Evolutionary conservation across 2,888 invertebrate genomes (phyloP).

Genomic region (Encarsia formosa): DNA sequence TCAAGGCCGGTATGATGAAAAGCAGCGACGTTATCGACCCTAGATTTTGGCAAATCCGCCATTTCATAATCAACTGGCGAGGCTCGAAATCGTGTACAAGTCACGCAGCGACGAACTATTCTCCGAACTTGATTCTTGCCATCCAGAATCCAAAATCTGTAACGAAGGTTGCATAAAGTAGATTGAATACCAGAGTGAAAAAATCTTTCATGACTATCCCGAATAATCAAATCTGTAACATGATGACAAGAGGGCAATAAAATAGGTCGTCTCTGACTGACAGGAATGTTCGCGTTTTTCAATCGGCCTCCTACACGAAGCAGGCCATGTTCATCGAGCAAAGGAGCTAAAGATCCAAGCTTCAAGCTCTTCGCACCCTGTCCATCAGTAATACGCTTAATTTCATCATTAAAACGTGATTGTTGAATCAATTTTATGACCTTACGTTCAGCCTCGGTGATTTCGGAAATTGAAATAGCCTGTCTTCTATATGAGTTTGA

Average conservation of each 20-base stretch:
- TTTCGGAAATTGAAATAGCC: background rate
- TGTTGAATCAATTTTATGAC: conserved; percentile 12
- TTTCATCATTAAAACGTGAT: conserved; percentile 11
- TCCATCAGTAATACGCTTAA: background rate
- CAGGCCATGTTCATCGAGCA: conserved; percentile 10
- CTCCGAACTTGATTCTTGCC: conserved; percentile 16
- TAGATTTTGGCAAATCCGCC: conserved; percentile 33
- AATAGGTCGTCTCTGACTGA: conserved; percentile 15
- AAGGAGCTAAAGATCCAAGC: conserved; percentile 6
- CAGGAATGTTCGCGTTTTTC: conserved; percentile 2
- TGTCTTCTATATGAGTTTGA: background rate
- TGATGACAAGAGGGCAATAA: conserved; percentile 13
- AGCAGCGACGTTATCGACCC: conserved; percentile 20
- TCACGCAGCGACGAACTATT: conserved; percentile 17
- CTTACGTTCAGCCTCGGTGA: background rate
- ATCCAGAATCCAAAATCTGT: conserved; percentile 23
- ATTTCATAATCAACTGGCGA: conserved; percentile 26
- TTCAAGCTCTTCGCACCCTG: background rate
- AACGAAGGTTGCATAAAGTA: conserved; percentile 19
- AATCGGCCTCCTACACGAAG: conserved; percentile 15
- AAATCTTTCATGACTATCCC: conserved; percentile 12
- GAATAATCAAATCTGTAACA: conserved; percentile 20
- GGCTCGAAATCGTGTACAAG: conserved; percentile 27
- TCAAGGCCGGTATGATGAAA: conserved; percentile 30
- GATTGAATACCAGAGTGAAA: conserved; percentile 26